phyloP scores from a whole-genome alignment of 2,113 vertebrate species.

The Malurus melanocephalus region DNA sequence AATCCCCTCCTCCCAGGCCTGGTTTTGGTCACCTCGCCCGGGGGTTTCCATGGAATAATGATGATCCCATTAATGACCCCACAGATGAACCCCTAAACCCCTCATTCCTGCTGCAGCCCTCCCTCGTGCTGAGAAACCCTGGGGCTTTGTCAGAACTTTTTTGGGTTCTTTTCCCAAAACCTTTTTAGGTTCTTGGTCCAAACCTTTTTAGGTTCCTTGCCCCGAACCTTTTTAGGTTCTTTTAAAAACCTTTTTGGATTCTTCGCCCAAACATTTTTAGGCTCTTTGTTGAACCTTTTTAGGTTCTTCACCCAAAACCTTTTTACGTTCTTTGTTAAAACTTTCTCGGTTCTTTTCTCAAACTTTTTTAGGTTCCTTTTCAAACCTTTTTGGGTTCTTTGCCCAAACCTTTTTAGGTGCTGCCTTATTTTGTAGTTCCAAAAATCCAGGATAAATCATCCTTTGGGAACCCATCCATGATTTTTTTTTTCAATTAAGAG shows the following conservation, averaged over 20 bases:
- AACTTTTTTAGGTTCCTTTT: too few relatives aligned
- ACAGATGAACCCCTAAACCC: not conserved
- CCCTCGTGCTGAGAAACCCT: not conserved
- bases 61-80: not conserved
- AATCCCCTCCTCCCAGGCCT: not conserved
- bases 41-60: not conserved
- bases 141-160: not conserved
- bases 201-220: not conserved
- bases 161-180: too few relatives aligned
- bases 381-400: too few relatives aligned
- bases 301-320: too few relatives aligned
- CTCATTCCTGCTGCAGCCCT: not conserved
- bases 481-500: not conserved
- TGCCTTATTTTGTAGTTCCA: not conserved
- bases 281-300: too few relatives aligned
- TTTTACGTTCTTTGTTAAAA: too few relatives aligned
- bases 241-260: too few relatives aligned
- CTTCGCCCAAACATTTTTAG: too few relatives aligned
- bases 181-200: not conserved
- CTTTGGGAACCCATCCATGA: not conserved
- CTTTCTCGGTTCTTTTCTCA: too few relatives aligned
- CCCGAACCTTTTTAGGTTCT: not conserved
- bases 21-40: not conserved
- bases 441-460: not conserved
- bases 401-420: not conserved